phyloP scores from a whole-genome alignment of 1,140 invertebrate species.

The Chrysomallon squamiferum region DNA sequence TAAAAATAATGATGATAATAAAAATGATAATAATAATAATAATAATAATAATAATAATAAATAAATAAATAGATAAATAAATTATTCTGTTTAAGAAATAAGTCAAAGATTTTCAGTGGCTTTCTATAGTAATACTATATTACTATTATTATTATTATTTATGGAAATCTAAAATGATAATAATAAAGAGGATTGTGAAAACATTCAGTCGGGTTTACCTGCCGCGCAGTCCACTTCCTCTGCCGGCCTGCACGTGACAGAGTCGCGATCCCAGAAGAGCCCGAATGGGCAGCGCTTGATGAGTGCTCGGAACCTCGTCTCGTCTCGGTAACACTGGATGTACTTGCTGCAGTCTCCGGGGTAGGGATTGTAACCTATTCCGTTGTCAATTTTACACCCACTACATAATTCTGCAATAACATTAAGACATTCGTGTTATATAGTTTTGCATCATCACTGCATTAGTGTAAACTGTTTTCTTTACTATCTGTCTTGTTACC shows the following conservation, averaged over 20 bases:
- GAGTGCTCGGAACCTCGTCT: constrained; percentile 20
- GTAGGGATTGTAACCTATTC: constrained; percentile 47
- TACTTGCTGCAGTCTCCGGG: constrained; percentile 51
- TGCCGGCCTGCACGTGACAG: constrained; percentile 43
- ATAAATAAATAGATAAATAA: too few relatives aligned
- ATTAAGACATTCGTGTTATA: too few relatives aligned
- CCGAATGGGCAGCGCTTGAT: constrained; percentile 50
- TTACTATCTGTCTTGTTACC: background rate
- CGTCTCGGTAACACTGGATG: constrained; percentile 42
- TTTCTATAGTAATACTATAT: too few relatives aligned
- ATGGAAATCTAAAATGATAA: too few relatives aligned
- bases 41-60: too few relatives aligned
- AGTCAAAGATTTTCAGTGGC: too few relatives aligned
- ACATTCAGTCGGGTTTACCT: too few relatives aligned
- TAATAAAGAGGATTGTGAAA: too few relatives aligned
- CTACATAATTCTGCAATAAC: constrained; percentile 45
- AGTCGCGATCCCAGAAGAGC: constrained; percentile 47
- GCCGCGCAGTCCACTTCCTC: constrained; percentile 31
- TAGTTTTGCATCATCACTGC: background rate
- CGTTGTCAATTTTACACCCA: constrained; percentile 43
- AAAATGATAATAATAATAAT: too few relatives aligned
- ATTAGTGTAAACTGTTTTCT: background rate
- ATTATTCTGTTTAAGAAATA: too few relatives aligned
- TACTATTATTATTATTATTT: too few relatives aligned
- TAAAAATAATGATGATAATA: too few relatives aligned